A percentile compares a stretch with the other conserved stretches of the same genome.
Evolutionary conservation across 1,140 invertebrate genomes (phyloP).

Genomic region (Zelostemma sp.): DNA sequence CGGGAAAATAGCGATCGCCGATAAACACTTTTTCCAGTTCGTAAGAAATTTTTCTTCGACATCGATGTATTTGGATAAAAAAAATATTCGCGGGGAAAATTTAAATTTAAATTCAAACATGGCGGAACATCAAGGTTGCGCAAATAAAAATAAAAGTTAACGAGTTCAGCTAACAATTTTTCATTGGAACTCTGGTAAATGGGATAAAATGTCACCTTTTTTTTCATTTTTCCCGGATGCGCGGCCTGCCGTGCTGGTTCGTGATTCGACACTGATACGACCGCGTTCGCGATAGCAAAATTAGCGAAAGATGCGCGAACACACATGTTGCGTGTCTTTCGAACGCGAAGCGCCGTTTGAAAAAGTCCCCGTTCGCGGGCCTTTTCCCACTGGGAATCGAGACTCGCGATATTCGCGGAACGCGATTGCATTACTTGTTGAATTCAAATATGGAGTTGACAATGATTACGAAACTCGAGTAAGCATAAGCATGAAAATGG

Average conservation of each 20-base stretch:
- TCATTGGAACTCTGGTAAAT: too few relatives aligned
- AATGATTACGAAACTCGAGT: slow-evolving; percentile 69
- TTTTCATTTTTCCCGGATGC: background rate
- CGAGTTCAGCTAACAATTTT: too few relatives aligned
- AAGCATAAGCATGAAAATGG: slow-evolving; percentile 67
- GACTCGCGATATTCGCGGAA: slow-evolving; percentile 12
- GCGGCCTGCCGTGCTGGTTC: background rate
- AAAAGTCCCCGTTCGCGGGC: background rate
- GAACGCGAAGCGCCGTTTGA: background rate
- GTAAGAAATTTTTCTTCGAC: too few relatives aligned
- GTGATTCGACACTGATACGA: background rate
- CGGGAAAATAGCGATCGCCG: background rate
- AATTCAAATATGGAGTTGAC: slow-evolving; percentile 70
- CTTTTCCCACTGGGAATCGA: background rate
- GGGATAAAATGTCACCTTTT: too few relatives aligned
- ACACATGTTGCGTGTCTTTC: too few relatives aligned
- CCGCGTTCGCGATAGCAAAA: too few relatives aligned
- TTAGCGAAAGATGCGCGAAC: background rate
- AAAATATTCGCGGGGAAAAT: too few relatives aligned
- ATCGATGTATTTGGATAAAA: too few relatives aligned
- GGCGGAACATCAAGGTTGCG: background rate
- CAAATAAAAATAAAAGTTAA: too few relatives aligned
- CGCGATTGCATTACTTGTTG: slow-evolving; percentile 63
- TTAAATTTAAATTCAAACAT: too few relatives aligned
- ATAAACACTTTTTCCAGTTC: slow-evolving; percentile 1